These are phyloP conservation scores for Phyllostomus discolor DNA, from an alignment of 2,113 vertebrate genomes.

Conservation along the genomic window DNA sequence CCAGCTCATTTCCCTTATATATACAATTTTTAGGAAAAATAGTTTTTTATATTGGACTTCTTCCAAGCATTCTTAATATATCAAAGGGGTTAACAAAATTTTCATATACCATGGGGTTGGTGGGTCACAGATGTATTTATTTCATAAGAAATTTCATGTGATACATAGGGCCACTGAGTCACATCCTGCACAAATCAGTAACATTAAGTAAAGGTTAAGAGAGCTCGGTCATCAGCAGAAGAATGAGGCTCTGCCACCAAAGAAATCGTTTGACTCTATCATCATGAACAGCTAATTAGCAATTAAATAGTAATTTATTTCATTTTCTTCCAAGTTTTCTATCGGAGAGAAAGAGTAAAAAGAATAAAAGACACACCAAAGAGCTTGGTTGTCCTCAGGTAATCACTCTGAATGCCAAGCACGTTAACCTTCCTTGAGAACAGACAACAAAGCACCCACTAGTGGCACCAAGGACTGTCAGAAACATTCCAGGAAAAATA, in stretches of 20 bases:
- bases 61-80: not conserved
- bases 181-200: not conserved
- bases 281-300: not conserved
- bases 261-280: not conserved
- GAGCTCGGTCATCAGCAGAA: not conserved
- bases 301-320: not conserved
- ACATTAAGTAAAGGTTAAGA: not conserved
- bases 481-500: not conserved
- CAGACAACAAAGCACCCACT: not conserved
- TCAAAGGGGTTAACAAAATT: not conserved
- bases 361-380: not conserved
- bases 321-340: slow-evolving; percentile 9
- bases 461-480: not conserved
- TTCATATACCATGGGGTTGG: not conserved
- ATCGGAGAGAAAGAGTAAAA: not conserved
- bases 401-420: not conserved
- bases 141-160: not conserved
- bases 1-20: not conserved
- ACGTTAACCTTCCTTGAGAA: not conserved
- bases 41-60: not conserved
- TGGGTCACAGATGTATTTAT: not conserved
- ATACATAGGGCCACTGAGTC: not conserved
- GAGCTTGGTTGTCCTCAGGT: not conserved
- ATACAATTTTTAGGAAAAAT: not conserved
- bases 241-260: not conserved